A percentile compares a stretch with the other conserved stretches of the same genome.
These are phyloP conservation scores for Helleia helle DNA, from an alignment of 2,888 invertebrate genomes.

Conservation along the genomic window DNA sequence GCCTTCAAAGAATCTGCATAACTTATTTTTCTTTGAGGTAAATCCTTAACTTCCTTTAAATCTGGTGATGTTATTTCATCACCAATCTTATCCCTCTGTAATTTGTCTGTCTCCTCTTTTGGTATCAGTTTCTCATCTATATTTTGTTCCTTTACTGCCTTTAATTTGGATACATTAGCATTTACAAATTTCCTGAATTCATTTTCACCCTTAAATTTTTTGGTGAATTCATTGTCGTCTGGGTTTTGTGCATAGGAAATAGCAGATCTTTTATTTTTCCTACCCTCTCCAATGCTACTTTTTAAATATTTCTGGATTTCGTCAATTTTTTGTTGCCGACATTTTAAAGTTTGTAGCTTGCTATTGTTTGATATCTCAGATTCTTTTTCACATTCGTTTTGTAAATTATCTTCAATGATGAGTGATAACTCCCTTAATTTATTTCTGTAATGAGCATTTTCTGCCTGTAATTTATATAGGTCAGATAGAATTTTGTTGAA, in stretches of 20 bases:
- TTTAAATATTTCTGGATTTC: slow-evolving; percentile 9
- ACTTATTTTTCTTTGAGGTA: slow-evolving; percentile 33
- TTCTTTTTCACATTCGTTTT: slow-evolving; percentile 51
- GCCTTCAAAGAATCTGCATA: slow-evolving; percentile 53
- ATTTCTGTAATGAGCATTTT: slow-evolving; percentile 55
- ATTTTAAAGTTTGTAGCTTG: slow-evolving; percentile 40
- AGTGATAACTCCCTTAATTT: slow-evolving; percentile 54
- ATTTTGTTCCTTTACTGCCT: background rate
- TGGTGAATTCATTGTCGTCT: background rate
- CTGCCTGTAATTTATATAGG: slow-evolving; percentile 64
- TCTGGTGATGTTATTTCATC: background rate
- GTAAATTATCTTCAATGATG: slow-evolving; percentile 35
- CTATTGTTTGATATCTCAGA: slow-evolving; percentile 55
- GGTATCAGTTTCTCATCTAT: background rate
- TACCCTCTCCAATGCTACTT: background rate
- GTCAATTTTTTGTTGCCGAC: slow-evolving; percentile 39
- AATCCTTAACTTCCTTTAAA: slow-evolving; percentile 19
- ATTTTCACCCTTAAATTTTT: background rate
- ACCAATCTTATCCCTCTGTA: slow-evolving; percentile 14
- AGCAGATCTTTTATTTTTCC: background rate
- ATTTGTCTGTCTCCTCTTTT: slow-evolving; percentile 21
- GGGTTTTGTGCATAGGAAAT: background rate
- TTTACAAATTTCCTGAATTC: background rate
- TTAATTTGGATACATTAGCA: background rate
- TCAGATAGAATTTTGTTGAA: slow-evolving; percentile 64